Evolutionary conservation across 2,797 vertebrate genomes (phyloP), one percentile per base, ranked within the genome.

Genomic region (Hozukius guyotensis): DNA sequence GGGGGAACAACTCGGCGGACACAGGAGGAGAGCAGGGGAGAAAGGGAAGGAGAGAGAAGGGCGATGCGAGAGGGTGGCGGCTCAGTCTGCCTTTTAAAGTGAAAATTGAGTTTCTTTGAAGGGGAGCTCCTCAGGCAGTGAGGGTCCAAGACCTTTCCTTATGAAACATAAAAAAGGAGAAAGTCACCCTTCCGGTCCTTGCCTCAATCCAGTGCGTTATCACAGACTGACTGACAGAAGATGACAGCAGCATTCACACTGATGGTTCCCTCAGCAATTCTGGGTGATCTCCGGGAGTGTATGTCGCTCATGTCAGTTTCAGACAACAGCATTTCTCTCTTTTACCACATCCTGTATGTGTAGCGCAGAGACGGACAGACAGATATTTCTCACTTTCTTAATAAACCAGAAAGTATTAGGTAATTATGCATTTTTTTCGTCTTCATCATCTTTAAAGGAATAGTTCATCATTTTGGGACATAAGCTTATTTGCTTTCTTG

Each of bases 51-150:
- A 56, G 69, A 68, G 61, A 64, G 65, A 53, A n/a, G 75, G 52
- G 49, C 42, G 49, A 81, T n/a, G 62, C 5, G 12, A 53, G 42
- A 57, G 78, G 83, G 46, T 49, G 80, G 82, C 49, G 59, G 78
- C 84, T 88, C 86, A 59, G 77, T 82, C 74, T 59, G 59, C 53
- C 85, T 87, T 91, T 92, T 78, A 86, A 87, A 86, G 85, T 87
- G 90, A 90, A 93, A 94, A 93, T 90, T 91, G 87, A 90, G 87
- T 89, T 91, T 92, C 84, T 93, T 93, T 91, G 83, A 94, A 86
- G 77, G 72, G 80, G 75, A 88, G 81, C 75, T 80, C 29, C 84
- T 89, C 87, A 81, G 84, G 88, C 83, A 68, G 81, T 29, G 80
- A 81, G 27, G 82, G 75, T 84, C 75, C 55, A 8, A 70, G 88